phyloP scores from a whole-genome alignment of 2,888 invertebrate genomes.

The Lycaena phlaeas region DNA sequence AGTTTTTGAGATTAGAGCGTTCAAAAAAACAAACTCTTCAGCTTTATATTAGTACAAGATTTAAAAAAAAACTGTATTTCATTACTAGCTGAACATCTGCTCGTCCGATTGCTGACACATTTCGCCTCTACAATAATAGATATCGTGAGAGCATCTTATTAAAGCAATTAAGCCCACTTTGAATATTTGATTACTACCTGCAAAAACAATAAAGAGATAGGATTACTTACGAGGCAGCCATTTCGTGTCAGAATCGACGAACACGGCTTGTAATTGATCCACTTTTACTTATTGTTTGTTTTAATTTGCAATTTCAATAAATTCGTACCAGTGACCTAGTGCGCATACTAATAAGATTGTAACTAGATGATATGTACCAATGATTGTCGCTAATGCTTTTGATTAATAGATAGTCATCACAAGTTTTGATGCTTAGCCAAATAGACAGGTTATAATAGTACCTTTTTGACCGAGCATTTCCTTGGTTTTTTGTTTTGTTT shows the following conservation, averaged over 20 bases:
- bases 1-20: too few species aligned
- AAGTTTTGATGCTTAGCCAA: not conserved
- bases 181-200: constrained; percentile 4
- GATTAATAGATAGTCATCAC: not conserved
- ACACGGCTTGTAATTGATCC: not conserved
- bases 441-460: not conserved
- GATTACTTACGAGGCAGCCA: not conserved
- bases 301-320: constrained; percentile 8
- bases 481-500: too few species aligned
- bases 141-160: constrained; percentile 1
- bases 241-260: not conserved
- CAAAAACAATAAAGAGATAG: constrained; percentile 6
- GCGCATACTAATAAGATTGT: not conserved
- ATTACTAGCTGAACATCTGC: not conserved
- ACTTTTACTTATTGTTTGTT: constrained; percentile 3
- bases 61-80: too few species aligned
- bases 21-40: too few species aligned
- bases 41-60: too few species aligned
- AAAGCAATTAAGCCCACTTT: constrained; percentile 4
- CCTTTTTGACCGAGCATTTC: too few species aligned
- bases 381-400: not conserved
- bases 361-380: not conserved
- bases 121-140: not conserved
- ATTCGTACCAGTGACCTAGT: constrained; percentile 3
- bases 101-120: not conserved